A percentile compares a stretch with the other conserved stretches of the same genome.
These are phyloP conservation scores for Sarcophaga variegata DNA, from an alignment of 2,888 invertebrate genomes.

Conservation along the genomic window DNA sequence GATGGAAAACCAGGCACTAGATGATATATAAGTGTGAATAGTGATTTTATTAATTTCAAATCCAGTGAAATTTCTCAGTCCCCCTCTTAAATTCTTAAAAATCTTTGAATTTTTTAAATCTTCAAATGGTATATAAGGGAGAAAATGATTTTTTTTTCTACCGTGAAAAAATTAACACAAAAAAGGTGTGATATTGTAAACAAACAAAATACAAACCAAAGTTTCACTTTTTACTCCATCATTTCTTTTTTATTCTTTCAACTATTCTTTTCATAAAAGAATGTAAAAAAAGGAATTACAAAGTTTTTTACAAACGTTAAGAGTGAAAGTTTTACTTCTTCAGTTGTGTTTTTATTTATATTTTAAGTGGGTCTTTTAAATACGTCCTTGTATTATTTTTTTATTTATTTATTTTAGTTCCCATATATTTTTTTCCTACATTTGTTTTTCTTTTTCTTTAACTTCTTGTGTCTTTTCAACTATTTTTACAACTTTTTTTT, in stretches of 20 bases:
- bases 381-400: constrained; percentile 59
- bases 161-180: too few relatives aligned
- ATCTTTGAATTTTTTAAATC: too few relatives aligned
- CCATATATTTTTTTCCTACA: background rate
- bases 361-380: constrained; percentile 58
- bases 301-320: constrained; percentile 52
- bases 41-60: too few relatives aligned
- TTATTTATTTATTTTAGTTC: background rate
- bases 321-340: constrained; percentile 57
- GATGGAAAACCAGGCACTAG: too few relatives aligned
- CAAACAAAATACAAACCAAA: background rate
- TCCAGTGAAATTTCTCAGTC: too few relatives aligned
- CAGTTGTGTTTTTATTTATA: constrained; percentile 49
- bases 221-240: background rate
- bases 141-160: too few relatives aligned
- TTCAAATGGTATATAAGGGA: too few relatives aligned
- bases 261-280: too few relatives aligned
- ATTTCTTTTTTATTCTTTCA: background rate
- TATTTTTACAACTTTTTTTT: constrained; percentile 12
- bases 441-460: background rate
- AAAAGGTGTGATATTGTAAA: too few relatives aligned
- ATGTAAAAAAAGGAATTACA: background rate
- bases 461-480: background rate
- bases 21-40: too few relatives aligned
- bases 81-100: too few relatives aligned